phyloP scores from a whole-genome alignment of 2,113 vertebrate genomes.

The Catharus fuscescens region DNA sequence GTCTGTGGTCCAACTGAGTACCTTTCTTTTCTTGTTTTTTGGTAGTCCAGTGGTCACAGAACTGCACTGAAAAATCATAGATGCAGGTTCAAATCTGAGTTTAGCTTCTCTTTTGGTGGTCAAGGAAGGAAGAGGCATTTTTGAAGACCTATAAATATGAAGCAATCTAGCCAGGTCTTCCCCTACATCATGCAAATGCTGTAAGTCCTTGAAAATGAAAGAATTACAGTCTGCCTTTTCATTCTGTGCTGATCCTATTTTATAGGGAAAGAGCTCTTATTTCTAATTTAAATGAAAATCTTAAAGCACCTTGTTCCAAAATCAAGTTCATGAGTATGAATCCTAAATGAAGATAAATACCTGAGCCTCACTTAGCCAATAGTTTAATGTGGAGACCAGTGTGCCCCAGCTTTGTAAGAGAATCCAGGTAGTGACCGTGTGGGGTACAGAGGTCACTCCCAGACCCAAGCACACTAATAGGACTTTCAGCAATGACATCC shows the following conservation, averaged over 20 bases:
- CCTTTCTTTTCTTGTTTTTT: not conserved
- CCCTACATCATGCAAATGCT: not conserved
- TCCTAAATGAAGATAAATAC: not conserved
- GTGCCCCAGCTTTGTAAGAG: not conserved
- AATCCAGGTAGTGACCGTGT: rapidly evolving
- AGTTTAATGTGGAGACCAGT: not conserved
- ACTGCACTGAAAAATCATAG: not conserved
- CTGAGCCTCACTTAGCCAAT: not conserved
- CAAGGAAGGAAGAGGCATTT: not conserved
- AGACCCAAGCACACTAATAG: not conserved
- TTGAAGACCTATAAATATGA: not conserved
- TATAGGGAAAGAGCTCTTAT: not conserved
- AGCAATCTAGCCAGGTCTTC: not conserved
- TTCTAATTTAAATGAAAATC: not conserved
- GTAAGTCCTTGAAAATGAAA: not conserved
- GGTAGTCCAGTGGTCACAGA: not conserved
- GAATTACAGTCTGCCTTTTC: not conserved
- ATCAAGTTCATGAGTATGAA: not conserved
- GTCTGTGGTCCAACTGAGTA: not conserved
- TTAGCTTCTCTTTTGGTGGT: not conserved
- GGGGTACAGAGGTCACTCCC: not conserved
- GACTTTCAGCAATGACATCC: not conserved
- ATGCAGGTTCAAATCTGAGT: not conserved
- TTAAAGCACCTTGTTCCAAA: not conserved
- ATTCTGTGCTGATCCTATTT: not conserved